A percentile compares a stretch with the other conserved stretches of the same genome.
phyloP scores from a whole-genome alignment of 2,797 vertebrate genomes.

The Sebastes reedi region DNA sequence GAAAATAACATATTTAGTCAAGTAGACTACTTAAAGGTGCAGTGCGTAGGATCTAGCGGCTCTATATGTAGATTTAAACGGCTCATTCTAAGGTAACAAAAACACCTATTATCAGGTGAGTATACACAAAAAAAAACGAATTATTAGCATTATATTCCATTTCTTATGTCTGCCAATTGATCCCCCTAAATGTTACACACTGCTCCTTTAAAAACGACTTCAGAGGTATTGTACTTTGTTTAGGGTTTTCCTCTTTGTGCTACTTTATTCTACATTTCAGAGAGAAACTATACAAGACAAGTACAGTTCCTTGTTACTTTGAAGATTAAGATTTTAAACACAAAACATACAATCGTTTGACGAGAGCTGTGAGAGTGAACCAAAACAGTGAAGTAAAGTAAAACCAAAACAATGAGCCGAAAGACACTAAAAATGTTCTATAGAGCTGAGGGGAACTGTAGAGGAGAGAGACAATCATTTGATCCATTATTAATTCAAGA shows the following conservation, averaged over 20 bases:
- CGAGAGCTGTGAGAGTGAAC: not conserved
- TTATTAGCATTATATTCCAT: fast-evolving
- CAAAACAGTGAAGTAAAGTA: not conserved
- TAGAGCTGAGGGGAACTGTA: not conserved
- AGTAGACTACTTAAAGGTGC: no score
- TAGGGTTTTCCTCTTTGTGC: not conserved
- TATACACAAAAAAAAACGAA: no score
- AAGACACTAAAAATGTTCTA: no score
- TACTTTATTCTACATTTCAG: not conserved
- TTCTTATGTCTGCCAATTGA: no score
- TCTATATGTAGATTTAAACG: no score
- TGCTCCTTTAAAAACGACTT: no score
- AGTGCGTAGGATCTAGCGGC: no score
- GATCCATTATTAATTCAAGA: not conserved
- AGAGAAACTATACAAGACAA: not conserved
- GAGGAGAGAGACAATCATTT: not conserved
- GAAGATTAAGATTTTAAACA: not conserved
- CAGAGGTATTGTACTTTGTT: not conserved
- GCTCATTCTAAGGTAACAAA: no score
- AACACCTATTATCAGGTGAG: no score
- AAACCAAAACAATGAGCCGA: not conserved
- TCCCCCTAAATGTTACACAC: no score
- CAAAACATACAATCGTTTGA: not conserved
- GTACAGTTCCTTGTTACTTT: not conserved
- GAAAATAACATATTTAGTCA: not conserved